A percentile compares a stretch with the other conserved stretches of the same genome.
Evolutionary conservation across 2,888 invertebrate genomes (phyloP).

Genomic region (Leucoma salicis): DNA sequence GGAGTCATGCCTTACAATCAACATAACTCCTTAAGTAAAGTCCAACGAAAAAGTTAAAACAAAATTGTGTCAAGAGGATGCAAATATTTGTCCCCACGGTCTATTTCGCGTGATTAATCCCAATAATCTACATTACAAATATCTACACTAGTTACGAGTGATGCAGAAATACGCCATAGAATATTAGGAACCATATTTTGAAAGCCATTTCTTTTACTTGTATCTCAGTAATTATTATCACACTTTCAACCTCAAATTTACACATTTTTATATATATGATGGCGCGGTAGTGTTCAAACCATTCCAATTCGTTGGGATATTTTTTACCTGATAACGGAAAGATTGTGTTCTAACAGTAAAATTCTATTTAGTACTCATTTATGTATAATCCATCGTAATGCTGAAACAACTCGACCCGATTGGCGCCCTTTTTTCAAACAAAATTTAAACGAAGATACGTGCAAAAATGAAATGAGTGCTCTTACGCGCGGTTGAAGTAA

Average conservation of each 20-base stretch:
- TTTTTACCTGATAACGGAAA: too few relatives aligned
- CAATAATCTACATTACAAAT: constrained; percentile 28
- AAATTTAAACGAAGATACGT: too few relatives aligned
- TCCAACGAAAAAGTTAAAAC: constrained; percentile 5
- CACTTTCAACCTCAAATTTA: background rate
- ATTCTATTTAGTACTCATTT: too few relatives aligned
- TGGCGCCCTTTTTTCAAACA: too few relatives aligned
- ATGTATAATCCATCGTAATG: too few relatives aligned
- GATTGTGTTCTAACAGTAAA: too few relatives aligned
- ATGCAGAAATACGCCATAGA: constrained; percentile 1
- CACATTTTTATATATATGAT: background rate
- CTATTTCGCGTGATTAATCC: constrained; percentile 5
- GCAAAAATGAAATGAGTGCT: too few relatives aligned
- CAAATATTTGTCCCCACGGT: constrained; percentile 14
- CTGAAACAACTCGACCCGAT: too few relatives aligned
- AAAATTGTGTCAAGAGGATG: constrained; percentile 10
- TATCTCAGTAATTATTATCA: background rate
- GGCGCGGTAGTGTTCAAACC: too few relatives aligned
- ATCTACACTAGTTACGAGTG: constrained; percentile 21
- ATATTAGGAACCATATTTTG: background rate
- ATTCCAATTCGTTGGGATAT: too few relatives aligned
- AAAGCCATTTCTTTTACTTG: background rate
- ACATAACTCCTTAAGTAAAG: background rate
- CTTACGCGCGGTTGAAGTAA: too few relatives aligned
- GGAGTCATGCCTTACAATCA: too few relatives aligned